Base-by-base conservation (phyloP, 92 coral and sea anemone species). In the Porites divaricata region DNA sequence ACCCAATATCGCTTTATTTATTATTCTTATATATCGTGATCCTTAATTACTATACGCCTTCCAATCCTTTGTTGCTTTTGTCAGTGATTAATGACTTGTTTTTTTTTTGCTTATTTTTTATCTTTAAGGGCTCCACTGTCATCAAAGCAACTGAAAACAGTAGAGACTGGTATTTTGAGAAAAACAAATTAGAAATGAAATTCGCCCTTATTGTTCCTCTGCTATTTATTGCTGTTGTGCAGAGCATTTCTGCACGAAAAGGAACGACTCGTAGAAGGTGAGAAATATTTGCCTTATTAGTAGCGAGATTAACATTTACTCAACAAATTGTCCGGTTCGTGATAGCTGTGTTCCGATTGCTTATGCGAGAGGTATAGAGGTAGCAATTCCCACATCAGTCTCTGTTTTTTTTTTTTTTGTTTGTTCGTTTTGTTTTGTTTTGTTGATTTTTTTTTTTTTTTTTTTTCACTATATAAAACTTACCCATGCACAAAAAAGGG, bases 231-330 rank as follows among this genome's bases (percentile, higher is more conserved):
- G 62, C 63, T 7, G 25, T 63, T 26, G 22, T 78, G 25, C 45
- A 35, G 4, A 35, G 45, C 45, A 45, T 56, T 24, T 66, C 50
- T 16, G 50, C 63, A 20, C 61, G 48, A 48, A 49, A 50, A 16
- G 83, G 73, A 65, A 23, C 1, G 8, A 25, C 22, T 2, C 49
- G 17, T 9, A 65, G 16, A 52, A 66, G 83, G 83, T 78, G 67
- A 12, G 62, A 76, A 17, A 21, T 15, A 21, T 20, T 24, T 24
- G 12, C 24, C 26, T 54, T 0, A 15, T 54, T 54, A 11, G 59
- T 54, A 11, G 12, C 16, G 12, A 12, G 17, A 11, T n/a, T 8
- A 64, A 64, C 19, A 64, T 64, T 23, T 64, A 64, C 45, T 35
- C 45, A 35, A 35, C 45, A 35, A 35, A 35, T 35, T 35, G 45